Percentiles rank a stretch among this genome's conserved stretches.
Evolutionary conservation across 2,888 invertebrate genomes (phyloP).

Genomic region (Oxytorus armatus): DNA sequence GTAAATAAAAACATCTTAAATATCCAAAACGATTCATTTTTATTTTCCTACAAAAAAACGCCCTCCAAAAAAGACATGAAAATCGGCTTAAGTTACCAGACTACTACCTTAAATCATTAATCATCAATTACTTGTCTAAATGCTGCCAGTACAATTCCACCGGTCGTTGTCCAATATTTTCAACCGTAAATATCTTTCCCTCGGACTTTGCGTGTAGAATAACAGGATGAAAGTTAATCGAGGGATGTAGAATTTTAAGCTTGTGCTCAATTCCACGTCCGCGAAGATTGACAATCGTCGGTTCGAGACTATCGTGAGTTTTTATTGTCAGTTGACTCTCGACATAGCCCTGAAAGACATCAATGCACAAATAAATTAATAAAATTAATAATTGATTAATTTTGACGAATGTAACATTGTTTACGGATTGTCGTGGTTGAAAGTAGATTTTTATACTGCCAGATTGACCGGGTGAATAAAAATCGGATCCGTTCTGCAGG

Average conservation of each 20-base stretch:
- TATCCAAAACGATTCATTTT: too few relatives aligned
- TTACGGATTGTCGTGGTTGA: slow-evolving; percentile 85
- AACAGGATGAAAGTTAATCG: slow-evolving; percentile 87
- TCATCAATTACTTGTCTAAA: slow-evolving; percentile 86
- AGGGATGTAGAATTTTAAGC: slow-evolving; percentile 85
- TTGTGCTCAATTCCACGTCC: slow-evolving; percentile 86
- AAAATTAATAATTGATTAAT: background rate
- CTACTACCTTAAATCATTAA: background rate
- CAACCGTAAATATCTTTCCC: slow-evolving; percentile 87
- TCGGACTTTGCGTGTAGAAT: slow-evolving; percentile 87
- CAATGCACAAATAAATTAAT: background rate
- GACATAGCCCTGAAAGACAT: slow-evolving; percentile 80
- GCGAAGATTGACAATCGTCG: slow-evolving; percentile 84
- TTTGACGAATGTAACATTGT: too few relatives aligned
- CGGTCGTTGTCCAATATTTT: slow-evolving; percentile 88
- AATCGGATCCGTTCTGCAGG: slow-evolving; percentile 80
- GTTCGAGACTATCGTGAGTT: slow-evolving; percentile 86
- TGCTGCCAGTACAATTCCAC: slow-evolving; percentile 90
- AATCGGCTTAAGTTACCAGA: background rate
- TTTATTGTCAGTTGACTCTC: slow-evolving; percentile 78
- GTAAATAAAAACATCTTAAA: too few relatives aligned
- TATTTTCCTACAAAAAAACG: too few relatives aligned
- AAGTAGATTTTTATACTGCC: slow-evolving; percentile 86
- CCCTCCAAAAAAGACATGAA: too few relatives aligned
- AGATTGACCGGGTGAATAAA: slow-evolving; percentile 85